These are phyloP conservation scores for Rhinopomastus cyanomelas DNA, from an alignment of 2,113 vertebrate species.

Conservation along the genomic window DNA sequence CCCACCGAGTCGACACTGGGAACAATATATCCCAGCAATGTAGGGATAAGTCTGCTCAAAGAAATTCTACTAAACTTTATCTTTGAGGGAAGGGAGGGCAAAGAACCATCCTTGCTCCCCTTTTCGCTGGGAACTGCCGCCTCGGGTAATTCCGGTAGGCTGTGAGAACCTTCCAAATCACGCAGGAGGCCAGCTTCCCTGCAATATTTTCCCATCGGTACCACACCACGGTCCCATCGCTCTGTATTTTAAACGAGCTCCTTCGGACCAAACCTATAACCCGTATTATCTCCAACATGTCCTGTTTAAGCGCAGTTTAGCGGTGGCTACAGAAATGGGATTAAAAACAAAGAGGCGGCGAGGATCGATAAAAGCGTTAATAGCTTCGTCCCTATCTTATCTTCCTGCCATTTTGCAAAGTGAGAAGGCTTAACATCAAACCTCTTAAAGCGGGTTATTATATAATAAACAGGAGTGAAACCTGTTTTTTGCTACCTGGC, in stretches of 20 bases:
- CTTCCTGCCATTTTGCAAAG: constrained; percentile 47
- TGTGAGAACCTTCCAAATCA: neutral
- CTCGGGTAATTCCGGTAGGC: constrained; percentile 13
- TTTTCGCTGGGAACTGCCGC: neutral
- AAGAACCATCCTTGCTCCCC: neutral
- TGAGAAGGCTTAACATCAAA: constrained; percentile 27
- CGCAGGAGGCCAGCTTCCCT: neutral
- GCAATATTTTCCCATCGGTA: neutral
- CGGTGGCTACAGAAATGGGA: neutral
- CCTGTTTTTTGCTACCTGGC: constrained; percentile 26
- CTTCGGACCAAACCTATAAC: neutral
- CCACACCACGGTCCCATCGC: neutral
- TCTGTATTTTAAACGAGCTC: neutral
- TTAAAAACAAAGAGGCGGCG: constrained; percentile 6
- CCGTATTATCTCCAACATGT: neutral
- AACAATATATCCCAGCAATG: neutral
- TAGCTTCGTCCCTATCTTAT: constrained; percentile 56
- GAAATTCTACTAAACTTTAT: neutral
- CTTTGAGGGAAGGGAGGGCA: neutral
- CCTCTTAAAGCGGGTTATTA: constrained; percentile 24
- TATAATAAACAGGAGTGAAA: constrained; percentile 41
- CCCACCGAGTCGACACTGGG: neutral
- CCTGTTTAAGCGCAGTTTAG: constrained; percentile 41
- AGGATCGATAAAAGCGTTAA: constrained; percentile 18
- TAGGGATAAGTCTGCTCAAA: neutral